Evolutionary conservation across 1,140 invertebrate genomes (phyloP).

Genomic region (Elymnias hypermnestra): DNA sequence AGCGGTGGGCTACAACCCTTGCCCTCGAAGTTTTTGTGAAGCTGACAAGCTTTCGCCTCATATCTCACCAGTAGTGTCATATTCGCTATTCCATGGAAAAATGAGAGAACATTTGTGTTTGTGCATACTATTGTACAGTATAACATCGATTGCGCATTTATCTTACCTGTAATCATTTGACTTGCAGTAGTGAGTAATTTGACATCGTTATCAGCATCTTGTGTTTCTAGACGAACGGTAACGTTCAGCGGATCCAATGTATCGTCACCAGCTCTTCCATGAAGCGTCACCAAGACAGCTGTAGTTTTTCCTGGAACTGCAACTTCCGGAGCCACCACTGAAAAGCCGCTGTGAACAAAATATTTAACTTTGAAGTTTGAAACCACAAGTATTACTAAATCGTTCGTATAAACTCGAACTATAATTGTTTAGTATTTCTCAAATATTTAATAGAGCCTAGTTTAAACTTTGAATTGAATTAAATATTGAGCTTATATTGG

Average conservation of each 20-base stretch:
- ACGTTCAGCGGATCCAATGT: constrained; percentile 75
- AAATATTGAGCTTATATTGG: too few relatives aligned
- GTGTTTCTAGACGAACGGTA: constrained; percentile 72
- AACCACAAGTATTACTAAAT: background rate
- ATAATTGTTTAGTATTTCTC: too few relatives aligned
- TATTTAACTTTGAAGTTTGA: background rate
- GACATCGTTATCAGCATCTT: constrained; percentile 61
- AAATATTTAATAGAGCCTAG: too few relatives aligned
- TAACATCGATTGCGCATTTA: too few relatives aligned
- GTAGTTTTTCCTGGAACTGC: constrained; percentile 79
- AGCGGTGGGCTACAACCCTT: too few relatives aligned
- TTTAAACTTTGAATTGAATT: too few relatives aligned
- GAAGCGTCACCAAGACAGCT: constrained; percentile 78
- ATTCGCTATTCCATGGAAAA: too few relatives aligned
- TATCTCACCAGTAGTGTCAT: too few relatives aligned
- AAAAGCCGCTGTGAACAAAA: constrained; percentile 76
- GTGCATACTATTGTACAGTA: too few relatives aligned
- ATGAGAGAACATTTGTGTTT: too few relatives aligned
- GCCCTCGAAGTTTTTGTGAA: too few relatives aligned
- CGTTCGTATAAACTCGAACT: background rate
- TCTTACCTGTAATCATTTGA: constrained; percentile 68
- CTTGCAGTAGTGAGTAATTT: constrained; percentile 63
- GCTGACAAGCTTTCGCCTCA: too few relatives aligned
- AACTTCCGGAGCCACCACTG: constrained; percentile 78
- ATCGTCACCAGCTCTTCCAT: constrained; percentile 66